Percentiles rank a stretch among this genome's conserved stretches.
phyloP scores from a whole-genome alignment of 1,140 invertebrate genomes.

The Nautilus pompilius region DNA sequence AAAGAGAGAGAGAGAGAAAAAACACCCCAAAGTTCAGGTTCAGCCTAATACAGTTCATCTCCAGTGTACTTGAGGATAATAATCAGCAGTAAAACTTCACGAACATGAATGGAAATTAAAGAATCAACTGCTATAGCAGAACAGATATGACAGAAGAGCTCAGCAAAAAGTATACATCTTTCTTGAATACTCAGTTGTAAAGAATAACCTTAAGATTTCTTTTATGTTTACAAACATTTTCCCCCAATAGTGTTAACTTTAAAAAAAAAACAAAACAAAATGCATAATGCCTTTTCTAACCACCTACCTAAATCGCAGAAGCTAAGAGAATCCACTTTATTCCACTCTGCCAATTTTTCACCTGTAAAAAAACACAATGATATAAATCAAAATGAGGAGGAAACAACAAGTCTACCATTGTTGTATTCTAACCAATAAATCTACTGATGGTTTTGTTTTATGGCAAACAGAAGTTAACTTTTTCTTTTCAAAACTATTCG shows the following conservation, averaged over 20 bases:
- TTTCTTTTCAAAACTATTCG: no score
- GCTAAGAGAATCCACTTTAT: conserved; percentile 58
- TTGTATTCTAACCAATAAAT: not conserved
- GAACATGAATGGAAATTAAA: no score
- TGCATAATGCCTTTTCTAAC: not conserved
- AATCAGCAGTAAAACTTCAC: no score
- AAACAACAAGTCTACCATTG: not conserved
- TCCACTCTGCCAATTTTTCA: conserved; percentile 63
- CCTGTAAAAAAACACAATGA: conserved; percentile 23
- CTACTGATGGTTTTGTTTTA: not conserved
- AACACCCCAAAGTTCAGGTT: no score
- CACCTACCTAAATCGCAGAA: conserved; percentile 57
- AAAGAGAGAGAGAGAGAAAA: no score
- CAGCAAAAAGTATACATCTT: no score
- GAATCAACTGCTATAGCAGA: no score
- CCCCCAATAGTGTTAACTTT: conserved; percentile 18
- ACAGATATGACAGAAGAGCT: no score
- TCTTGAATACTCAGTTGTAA: no score
- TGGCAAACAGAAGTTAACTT: no score
- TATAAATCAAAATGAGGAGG: not conserved
- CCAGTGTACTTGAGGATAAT: no score
- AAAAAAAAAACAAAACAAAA: not conserved
- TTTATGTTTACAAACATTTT: not conserved
- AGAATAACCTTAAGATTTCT: conserved; percentile 8
- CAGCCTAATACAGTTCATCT: no score